Conservation (phyloP, 2,113 vertebrate species). For the Vulpes lagopus region DNA sequence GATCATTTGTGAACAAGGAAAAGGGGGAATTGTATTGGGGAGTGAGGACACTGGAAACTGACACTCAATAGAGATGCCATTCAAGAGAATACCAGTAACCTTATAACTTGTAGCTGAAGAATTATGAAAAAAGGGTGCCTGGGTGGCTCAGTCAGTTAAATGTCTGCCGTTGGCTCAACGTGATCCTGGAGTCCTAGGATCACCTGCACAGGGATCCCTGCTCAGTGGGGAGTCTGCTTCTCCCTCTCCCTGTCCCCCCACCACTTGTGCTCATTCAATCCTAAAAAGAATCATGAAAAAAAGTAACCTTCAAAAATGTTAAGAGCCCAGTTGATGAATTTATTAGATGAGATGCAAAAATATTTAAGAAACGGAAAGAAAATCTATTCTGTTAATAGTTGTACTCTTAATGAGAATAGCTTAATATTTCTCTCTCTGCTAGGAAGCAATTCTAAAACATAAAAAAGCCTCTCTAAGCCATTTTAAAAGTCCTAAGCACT, state of each 20-base stretch:
- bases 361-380: conserved; percentile 23
- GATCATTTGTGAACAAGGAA: neutral
- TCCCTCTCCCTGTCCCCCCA: too few relatives aligned
- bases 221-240: too few relatives aligned
- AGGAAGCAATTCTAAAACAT: neutral
- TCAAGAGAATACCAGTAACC: neutral
- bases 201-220: too few relatives aligned
- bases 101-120: neutral
- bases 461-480: neutral
- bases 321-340: conserved; percentile 24
- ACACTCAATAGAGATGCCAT: neutral
- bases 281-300: neutral
- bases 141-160: too few relatives aligned
- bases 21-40: neutral
- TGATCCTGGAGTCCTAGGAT: too few relatives aligned
- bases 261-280: too few relatives aligned
- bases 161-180: too few relatives aligned
- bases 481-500: neutral
- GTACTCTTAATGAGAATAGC: conserved; percentile 37
- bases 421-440: neutral
- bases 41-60: neutral
- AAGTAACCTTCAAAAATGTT: neutral
- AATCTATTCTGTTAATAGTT: neutral
- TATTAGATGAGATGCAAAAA: conserved; percentile 56
- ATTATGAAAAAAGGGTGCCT: neutral